Base-by-base conservation (phyloP, 2,888 invertebrate species). In the Taenaris catops region DNA sequence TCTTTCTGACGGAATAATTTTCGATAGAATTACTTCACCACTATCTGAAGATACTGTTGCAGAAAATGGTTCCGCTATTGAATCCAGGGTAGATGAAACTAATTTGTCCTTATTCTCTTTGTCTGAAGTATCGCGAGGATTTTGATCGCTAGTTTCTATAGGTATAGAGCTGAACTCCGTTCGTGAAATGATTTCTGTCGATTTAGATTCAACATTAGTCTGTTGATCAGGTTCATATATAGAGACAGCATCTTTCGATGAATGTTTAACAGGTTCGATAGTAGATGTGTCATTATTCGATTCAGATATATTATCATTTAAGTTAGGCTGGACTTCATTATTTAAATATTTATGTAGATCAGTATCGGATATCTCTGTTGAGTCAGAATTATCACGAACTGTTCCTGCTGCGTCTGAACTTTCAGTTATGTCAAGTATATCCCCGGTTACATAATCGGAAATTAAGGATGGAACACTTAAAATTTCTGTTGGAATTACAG, bases 81-180 rank as follows among this genome's bases (percentile, higher is more conserved):
- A 49, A 18, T 63, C 57, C 4, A 43, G 37, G 0, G 76, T 78
- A 0, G 69, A 68, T 12, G 55, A 42, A 7, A 57, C 46, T 8
- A 51, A 49, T 38, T 58, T 64, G 9, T 71, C 69, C 46, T 69
- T 70, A 1, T 56, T 57, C 10, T 60, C 57, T 36, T 57, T 68
- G 24, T 76, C 76, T 1, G 65, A 55, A 6, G 53, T 63, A 26
- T 73, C 72, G 8, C 73, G 76, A 4, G 84, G 83, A 31, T 83
- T 81, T 48, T 76, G 84, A 35, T 83, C 80, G 48, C 81, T 84
- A 0, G 83, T 81, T 53, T 83, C 84, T 11, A 84, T 69, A 0
- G 83, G 76, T 12, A 84, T 52, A 3, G 84, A 84, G 41, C 83
- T 83, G 3, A 80, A 58, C 55, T 83, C 83, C 2, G 80, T 78